These are phyloP conservation scores for Hylomyscus alleni DNA, from an alignment of 2,797 vertebrate species.

Conservation along the genomic window DNA sequence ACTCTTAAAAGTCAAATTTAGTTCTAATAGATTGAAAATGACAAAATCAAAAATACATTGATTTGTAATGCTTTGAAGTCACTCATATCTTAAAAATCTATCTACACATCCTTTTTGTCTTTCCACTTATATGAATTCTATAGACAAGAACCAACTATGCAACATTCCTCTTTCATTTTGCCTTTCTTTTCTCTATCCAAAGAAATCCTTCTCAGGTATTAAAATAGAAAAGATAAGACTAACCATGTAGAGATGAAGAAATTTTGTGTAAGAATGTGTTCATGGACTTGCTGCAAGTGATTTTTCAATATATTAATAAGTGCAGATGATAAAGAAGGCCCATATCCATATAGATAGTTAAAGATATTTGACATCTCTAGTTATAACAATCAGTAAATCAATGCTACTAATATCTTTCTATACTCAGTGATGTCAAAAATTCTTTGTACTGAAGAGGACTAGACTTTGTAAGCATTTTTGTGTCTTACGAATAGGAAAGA, in stretches of 20 bases:
- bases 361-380: background rate
- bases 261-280: background rate
- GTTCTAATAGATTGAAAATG: slow-evolving; percentile 19
- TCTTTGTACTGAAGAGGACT: background rate
- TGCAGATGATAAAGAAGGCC: background rate
- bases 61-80: background rate
- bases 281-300: background rate
- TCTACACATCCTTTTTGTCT: slow-evolving; percentile 42
- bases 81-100: background rate
- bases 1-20: slow-evolving; percentile 27
- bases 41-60: slow-evolving; percentile 6
- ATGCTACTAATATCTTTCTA: background rate
- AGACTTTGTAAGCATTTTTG: background rate
- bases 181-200: background rate
- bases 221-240: background rate
- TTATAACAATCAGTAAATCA: background rate
- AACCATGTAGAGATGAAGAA: background rate
- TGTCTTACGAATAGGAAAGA: background rate
- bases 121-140: background rate
- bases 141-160: background rate
- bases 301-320: background rate
- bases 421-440: background rate
- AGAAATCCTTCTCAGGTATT: background rate
- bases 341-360: background rate
- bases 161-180: background rate